Percentiles rank a stretch among this genome's conserved stretches.
Conservation (phyloP, 2,888 invertebrate species). For the Polymixis flavicincta region DNA sequence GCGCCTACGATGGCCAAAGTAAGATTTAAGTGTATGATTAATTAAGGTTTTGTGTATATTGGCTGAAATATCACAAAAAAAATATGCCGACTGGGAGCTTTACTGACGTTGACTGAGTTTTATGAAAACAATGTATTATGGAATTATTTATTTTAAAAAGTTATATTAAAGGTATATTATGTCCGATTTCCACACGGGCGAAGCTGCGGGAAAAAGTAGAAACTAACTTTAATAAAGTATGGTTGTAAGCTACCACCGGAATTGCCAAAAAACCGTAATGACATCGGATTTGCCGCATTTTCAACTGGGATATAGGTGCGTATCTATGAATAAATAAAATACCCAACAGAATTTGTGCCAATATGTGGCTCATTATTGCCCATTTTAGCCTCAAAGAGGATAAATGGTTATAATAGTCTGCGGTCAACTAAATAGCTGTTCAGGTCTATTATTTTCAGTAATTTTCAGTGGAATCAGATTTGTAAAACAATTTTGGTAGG, state of each 20-base stretch:
- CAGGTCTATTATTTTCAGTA: neutral
- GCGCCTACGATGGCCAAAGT: too few species aligned
- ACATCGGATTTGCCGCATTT: neutral
- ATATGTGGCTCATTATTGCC: neutral
- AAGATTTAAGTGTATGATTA: neutral
- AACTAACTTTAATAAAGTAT: neutral
- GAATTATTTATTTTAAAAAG: neutral
- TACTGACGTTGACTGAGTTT: neutral
- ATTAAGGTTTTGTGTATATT: neutral
- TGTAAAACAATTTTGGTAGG: neutral
- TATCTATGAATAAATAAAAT: neutral
- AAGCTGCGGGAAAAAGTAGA: neutral
- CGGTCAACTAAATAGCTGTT: conserved; percentile 14
- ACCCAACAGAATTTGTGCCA: neutral
- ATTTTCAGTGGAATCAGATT: neutral
- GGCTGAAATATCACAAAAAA: neutral
- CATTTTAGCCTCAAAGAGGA: conserved; percentile 3
- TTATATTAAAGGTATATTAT: neutral
- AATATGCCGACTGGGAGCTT: neutral
- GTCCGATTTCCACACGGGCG: neutral
- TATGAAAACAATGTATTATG: neutral
- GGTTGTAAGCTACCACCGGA: neutral
- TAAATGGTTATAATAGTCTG: neutral
- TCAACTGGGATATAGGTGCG: neutral
- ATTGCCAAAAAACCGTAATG: neutral